These are phyloP conservation scores for Eira barbara DNA, from an alignment of 2,113 vertebrate species.

Conservation along the genomic window DNA sequence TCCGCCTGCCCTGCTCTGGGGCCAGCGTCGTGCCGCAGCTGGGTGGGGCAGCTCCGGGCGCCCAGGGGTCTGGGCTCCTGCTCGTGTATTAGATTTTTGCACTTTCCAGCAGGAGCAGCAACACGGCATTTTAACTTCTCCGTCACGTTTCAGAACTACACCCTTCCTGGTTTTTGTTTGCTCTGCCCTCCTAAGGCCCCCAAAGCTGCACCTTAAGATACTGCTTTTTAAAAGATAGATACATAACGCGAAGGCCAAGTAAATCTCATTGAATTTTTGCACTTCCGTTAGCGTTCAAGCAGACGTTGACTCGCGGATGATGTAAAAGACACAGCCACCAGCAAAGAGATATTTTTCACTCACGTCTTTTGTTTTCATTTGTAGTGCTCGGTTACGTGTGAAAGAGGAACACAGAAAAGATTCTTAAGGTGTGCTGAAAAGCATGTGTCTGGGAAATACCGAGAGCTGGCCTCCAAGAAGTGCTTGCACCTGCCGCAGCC, in stretches of 20 bases:
- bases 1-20: rapidly evolving
- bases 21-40: rapidly evolving
- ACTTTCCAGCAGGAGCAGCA: not conserved
- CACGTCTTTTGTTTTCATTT: not conserved
- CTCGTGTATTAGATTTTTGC: not conserved
- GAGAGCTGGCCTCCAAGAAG: conserved; percentile 86
- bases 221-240: not conserved
- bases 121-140: not conserved
- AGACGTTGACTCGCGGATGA: rapidly evolving
- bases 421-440: conserved; percentile 89
- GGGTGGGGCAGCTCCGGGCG: rapidly evolving
- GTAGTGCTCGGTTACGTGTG: conserved; percentile 90
- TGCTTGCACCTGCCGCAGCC: conserved; percentile 86
- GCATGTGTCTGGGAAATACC: conserved; percentile 87
- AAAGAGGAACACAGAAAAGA: conserved; percentile 85
- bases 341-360: not conserved
- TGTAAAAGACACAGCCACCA: rapidly evolving
- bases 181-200: rapidly evolving
- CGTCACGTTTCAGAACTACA: not conserved
- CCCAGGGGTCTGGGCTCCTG: rapidly evolving
- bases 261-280: too few species aligned
- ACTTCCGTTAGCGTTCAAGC: not conserved
- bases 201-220: too few species aligned
- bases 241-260: not conserved
- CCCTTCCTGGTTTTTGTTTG: not conserved